Evolutionary conservation across 2,797 vertebrate species (phyloP).

Genomic region (Hozukius guyotensis): DNA sequence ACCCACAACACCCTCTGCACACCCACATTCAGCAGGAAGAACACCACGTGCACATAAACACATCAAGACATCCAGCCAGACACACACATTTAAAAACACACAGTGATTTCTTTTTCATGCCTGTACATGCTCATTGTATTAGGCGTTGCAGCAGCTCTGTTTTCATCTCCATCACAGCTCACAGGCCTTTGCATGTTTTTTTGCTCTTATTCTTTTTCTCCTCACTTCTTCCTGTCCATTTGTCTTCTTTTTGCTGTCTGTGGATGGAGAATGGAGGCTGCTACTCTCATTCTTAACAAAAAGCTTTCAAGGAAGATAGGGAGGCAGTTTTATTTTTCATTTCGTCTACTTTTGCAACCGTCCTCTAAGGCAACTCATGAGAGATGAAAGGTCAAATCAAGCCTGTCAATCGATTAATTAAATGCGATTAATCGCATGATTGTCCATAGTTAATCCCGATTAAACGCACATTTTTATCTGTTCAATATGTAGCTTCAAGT

Average conservation of each 20-base stretch:
- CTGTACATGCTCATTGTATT: neutral
- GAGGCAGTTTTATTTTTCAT: neutral
- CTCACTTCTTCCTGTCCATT: neutral
- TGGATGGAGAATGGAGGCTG: neutral
- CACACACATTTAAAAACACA: neutral
- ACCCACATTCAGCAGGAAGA: neutral
- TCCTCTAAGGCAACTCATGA: neutral
- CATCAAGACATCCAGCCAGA: neutral
- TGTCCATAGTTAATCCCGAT: too few species aligned
- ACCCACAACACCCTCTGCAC: neutral
- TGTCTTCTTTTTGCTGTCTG: neutral
- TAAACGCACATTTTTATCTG: too few species aligned
- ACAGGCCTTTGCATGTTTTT: neutral
- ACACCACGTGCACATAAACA: neutral
- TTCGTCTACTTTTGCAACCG: neutral
- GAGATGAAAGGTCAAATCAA: neutral
- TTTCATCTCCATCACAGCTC: slow-evolving; percentile 1
- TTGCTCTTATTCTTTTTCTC: neutral
- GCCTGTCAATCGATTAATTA: too few species aligned
- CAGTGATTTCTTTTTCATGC: neutral
- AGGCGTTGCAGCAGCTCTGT: neutral
- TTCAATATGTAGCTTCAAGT: too few species aligned
- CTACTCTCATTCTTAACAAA: neutral
- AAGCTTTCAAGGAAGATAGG: neutral
- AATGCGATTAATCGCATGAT: too few species aligned